Evolutionary conservation across 2,113 vertebrate genomes (phyloP).

Genomic region (Numida meleagris): DNA sequence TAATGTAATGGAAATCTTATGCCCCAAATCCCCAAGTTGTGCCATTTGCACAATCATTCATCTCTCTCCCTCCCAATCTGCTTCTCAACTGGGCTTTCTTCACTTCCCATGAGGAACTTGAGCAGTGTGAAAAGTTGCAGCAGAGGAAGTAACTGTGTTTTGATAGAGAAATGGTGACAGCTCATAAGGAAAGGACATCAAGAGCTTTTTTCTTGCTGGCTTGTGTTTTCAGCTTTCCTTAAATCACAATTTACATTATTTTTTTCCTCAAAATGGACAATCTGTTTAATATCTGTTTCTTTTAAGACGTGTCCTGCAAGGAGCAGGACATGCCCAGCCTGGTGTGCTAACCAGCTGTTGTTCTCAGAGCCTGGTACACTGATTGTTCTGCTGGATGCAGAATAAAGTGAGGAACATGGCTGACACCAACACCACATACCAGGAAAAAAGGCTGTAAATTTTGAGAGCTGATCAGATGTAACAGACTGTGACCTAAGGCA

Average conservation of each 20-base stretch:
- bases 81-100: neutral
- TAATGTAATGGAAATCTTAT: neutral
- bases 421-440: neutral
- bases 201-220: neutral
- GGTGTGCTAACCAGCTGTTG: neutral
- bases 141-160: slow-evolving; percentile 16
- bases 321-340: neutral
- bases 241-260: neutral
- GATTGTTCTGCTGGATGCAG: neutral
- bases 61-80: neutral
- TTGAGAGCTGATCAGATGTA: neutral
- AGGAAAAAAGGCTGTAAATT: neutral
- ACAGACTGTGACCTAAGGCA: neutral
- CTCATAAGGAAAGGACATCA: neutral
- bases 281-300: neutral
- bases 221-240: neutral
- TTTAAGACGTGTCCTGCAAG: neutral
- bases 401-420: neutral
- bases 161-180: neutral
- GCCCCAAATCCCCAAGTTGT: neutral
- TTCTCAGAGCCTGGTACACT: neutral
- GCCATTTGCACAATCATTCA: neutral
- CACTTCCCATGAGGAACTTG: neutral
- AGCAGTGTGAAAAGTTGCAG: neutral
- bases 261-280: neutral